These are phyloP conservation scores for Diceros bicornis DNA, from an alignment of 2,797 vertebrate species.

Conservation along the genomic window DNA sequence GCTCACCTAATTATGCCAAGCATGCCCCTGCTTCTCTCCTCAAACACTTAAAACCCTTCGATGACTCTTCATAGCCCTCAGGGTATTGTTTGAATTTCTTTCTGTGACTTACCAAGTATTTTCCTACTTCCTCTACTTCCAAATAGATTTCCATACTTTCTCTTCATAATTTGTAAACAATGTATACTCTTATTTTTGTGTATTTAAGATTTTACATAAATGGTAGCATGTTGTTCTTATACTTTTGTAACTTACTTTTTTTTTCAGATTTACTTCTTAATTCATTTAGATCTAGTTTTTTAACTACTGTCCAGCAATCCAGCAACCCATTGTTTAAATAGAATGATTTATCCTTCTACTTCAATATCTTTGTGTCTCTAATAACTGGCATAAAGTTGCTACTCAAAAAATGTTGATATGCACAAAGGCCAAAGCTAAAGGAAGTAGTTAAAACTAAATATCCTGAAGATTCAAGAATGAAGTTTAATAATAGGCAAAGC, in stretches of 20 bases:
- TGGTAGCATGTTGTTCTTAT: not conserved
- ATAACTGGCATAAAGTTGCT: not conserved
- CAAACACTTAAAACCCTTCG: not conserved
- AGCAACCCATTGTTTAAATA: not conserved
- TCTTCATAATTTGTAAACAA: not conserved
- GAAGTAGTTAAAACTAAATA: slow-evolving; percentile 13
- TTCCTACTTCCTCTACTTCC: not conserved
- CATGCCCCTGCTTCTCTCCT: not conserved
- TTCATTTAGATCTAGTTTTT: not conserved
- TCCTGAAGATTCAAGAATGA: not conserved
- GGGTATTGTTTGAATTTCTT: not conserved
- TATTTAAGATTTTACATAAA: slow-evolving; percentile 30
- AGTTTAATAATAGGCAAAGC: not conserved
- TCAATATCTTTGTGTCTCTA: not conserved
- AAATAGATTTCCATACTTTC: not conserved
- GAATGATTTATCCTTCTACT: not conserved
- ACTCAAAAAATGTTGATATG: not conserved
- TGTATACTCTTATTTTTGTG: not conserved
- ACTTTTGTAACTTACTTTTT: not conserved
- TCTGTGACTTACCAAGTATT: not conserved
- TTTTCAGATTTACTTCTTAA: not conserved
- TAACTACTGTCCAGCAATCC: not conserved
- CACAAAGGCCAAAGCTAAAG: slow-evolving; percentile 5
- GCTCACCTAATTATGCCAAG: not conserved
- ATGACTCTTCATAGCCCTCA: not conserved